phyloP scores from a whole-genome alignment of 2,113 vertebrate genomes.

The Ceyx margarethae region DNA sequence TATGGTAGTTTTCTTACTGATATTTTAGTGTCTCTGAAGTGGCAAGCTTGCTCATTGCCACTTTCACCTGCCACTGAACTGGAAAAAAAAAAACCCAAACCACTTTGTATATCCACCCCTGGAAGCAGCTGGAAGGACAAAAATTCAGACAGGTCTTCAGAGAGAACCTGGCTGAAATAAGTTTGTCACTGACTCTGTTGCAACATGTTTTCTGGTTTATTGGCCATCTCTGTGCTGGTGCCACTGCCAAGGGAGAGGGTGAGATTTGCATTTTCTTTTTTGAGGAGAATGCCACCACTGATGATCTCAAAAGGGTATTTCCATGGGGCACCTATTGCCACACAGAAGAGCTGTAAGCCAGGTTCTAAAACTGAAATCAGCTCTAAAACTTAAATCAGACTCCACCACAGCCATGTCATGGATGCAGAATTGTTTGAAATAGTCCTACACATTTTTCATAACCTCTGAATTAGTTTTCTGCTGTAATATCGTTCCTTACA shows the following conservation, averaged over 20 bases:
- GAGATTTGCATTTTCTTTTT: not conserved
- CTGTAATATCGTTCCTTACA: not conserved
- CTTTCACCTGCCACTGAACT: not conserved
- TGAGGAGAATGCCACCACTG: not conserved
- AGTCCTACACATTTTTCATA: not conserved
- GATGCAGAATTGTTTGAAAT: not conserved
- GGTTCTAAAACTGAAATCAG: not conserved
- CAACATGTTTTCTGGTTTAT: not conserved
- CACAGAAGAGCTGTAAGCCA: not conserved
- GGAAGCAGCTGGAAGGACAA: not conserved
- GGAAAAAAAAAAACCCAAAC: not conserved
- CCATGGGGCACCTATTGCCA: not conserved
- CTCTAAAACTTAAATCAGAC: not conserved
- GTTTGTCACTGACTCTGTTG: not conserved
- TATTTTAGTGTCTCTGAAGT: not conserved
- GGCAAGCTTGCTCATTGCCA: not conserved
- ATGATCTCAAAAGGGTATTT: not conserved
- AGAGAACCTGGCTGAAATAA: not conserved
- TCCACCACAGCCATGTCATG: not conserved
- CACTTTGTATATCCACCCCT: not conserved
- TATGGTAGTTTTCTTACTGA: not conserved
- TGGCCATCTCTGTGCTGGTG: not conserved
- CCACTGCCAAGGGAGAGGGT: conserved; percentile 54
- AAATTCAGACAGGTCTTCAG: not conserved
- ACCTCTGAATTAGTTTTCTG: not conserved